Percentiles rank a stretch among this genome's conserved stretches.
phyloP scores from a whole-genome alignment of 2,797 vertebrate species.

The Coracias cyanogaster region DNA sequence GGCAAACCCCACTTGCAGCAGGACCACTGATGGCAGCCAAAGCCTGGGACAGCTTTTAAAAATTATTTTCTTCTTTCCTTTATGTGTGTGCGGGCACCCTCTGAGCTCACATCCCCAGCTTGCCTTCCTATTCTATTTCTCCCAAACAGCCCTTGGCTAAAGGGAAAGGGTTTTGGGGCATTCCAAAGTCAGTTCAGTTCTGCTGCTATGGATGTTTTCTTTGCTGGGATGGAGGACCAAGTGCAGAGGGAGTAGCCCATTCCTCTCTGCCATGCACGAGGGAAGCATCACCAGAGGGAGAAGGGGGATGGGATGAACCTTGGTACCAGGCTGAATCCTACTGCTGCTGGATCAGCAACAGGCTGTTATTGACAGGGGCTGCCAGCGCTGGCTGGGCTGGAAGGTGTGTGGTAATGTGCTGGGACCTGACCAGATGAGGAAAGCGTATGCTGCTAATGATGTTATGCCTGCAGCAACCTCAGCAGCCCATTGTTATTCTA shows the following conservation, averaged over 20 bases:
- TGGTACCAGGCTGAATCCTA: not conserved
- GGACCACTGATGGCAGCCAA: not conserved
- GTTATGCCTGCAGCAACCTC: not conserved
- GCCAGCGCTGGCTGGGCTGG: not conserved
- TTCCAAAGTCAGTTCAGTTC: not conserved
- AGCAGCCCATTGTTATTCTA: not conserved
- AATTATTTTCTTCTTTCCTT: not conserved
- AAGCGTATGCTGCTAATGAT: not conserved
- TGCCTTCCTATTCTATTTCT: not conserved
- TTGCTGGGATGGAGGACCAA: not conserved
- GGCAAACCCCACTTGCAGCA: not conserved
- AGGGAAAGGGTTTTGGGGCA: not conserved
- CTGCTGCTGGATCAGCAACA: not conserved
- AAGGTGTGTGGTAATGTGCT: not conserved
- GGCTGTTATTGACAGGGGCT: not conserved
- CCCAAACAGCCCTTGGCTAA: not conserved
- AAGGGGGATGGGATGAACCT: not conserved
- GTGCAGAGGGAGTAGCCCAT: not conserved
- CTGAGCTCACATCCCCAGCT: not conserved
- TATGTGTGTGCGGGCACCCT: not conserved
- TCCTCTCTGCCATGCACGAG: not conserved
- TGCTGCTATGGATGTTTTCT: not conserved
- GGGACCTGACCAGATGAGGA: not conserved
- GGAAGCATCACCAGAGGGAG: not conserved
- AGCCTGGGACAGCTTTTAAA: not conserved